Conservation (phyloP, 1,140 invertebrate genomes). For the Lordiphosa mommai region DNA sequence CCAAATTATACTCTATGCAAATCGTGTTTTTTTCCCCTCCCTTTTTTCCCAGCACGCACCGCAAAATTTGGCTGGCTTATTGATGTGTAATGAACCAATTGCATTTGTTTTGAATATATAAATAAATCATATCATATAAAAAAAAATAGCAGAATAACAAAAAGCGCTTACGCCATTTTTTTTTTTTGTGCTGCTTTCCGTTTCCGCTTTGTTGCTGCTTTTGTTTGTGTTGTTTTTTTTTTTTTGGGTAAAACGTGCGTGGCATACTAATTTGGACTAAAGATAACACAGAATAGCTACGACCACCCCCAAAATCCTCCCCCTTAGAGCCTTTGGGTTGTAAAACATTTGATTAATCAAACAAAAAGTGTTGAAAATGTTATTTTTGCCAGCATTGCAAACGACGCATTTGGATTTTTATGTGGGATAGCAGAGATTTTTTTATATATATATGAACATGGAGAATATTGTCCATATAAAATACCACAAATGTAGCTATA, state of each 20-base stretch:
- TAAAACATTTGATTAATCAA: conserved; percentile 67
- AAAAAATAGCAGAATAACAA: conserved; percentile 13
- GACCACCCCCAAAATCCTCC: not conserved
- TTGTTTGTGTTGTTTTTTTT: conserved; percentile 40
- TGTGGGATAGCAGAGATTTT: conserved; percentile 54
- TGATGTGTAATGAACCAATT: conserved; percentile 77
- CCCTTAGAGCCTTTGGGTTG: conserved; percentile 2
- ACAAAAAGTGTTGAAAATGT: conserved; percentile 75
- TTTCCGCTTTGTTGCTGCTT: conserved; percentile 51
- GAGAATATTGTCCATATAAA: conserved; percentile 25
- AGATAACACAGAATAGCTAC: conserved; percentile 12
- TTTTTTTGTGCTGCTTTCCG: conserved; percentile 32
- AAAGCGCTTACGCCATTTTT: conserved; percentile 40
- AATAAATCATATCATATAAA: conserved; percentile 56
- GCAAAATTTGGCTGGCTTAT: conserved; percentile 60
- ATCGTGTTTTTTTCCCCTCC: conserved; percentile 8
- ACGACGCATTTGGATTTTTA: conserved; percentile 69
- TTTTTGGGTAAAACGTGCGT: conserved; percentile 54
- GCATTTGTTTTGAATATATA: conserved; percentile 76
- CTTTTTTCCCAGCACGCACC: conserved; percentile 35
- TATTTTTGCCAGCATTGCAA: conserved; percentile 68
- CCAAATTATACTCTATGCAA: conserved; percentile 33
- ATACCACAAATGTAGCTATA: conserved; percentile 70
- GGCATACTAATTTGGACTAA: conserved; percentile 73
- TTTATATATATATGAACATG: conserved; percentile 10